Base-by-base conservation (phyloP, 2,797 vertebrate genomes). In the Centroberyx gerrardi region DNA sequence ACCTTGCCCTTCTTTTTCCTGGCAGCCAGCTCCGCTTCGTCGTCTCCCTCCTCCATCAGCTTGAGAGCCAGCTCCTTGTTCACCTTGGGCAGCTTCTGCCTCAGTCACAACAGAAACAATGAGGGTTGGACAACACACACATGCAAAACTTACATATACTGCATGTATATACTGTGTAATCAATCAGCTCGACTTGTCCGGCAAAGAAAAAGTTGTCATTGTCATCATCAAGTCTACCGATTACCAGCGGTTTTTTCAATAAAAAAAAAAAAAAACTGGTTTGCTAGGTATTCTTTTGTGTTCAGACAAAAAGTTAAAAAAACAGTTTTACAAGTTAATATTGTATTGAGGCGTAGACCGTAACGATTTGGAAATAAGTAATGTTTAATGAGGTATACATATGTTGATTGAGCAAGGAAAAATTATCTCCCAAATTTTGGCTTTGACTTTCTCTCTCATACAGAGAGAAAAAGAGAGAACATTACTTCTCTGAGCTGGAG, bases 31-130 rank as follows among this genome's bases (percentile, higher is more conserved):
- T 94, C 93, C 0, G 94, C 94, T 54, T 92, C 88, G 2, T 95
- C 94, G 8, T 97, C 96, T 12, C 96, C 97, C 73, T 99, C 97
- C 83, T 98, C 98, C 81, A 99, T 97, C 78, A 99, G 93, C 84
- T 98, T 99, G 48, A 99, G 94, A 2, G 98, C 98, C 82, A 99
- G 91, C 12, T 97, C 97, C 90, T 98, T 98, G 93, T 99, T 99
- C 76, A 99, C 98, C 87, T 96, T 97, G 0, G 98, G 98, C 83
- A 99, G 92, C 90, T 97, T 97, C 98, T 99, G 88, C 74, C 40
- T 76, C 69, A 62, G 64, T 14, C 28, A 42, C 1, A 60, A 42
- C 10, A 28, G 12, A 48, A 27, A 46, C 28, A 4, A 54, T 65
- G 80, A 10, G 40, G 15, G 55, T 4, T 15, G 28, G 2, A 46